phyloP scores from a whole-genome alignment of 1,140 invertebrate genomes.

The Rhynchophorus ferrugineus region DNA sequence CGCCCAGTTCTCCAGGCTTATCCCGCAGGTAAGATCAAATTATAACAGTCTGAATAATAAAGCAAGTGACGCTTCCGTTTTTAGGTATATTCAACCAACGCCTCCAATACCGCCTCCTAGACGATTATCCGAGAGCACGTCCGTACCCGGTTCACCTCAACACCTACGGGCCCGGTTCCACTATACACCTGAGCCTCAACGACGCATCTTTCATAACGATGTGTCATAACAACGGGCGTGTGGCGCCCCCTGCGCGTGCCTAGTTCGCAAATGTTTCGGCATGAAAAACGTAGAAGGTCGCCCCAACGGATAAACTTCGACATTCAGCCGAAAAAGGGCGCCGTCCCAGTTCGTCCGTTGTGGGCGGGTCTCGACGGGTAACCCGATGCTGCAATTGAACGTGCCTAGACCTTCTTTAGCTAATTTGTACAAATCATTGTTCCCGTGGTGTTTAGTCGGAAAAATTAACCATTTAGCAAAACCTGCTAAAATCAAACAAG shows the following conservation, averaged over 20 bases:
- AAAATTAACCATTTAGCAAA: too few relatives aligned
- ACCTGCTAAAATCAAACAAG: too few relatives aligned
- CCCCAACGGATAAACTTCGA: constrained; percentile 4
- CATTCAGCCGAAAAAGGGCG: too few relatives aligned
- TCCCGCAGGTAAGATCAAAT: constrained; percentile 48
- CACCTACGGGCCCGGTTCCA: constrained; percentile 57
- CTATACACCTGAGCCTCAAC: constrained; percentile 65
- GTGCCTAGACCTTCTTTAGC: constrained; percentile 17
- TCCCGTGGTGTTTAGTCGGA: too few relatives aligned
- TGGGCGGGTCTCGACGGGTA: too few relatives aligned
- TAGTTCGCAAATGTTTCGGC: constrained; percentile 23
- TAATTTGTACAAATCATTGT: constrained; percentile 13
- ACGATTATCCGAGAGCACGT: constrained; percentile 57
- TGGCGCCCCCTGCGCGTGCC: constrained; percentile 13
- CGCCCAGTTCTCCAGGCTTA: constrained; percentile 48
- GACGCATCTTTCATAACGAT: constrained; percentile 48
- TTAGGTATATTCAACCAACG: constrained; percentile 58
- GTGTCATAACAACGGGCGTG: constrained; percentile 33
- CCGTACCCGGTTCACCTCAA: constrained; percentile 61
- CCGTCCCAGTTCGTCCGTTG: too few relatives aligned
- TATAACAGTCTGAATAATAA: background rate
- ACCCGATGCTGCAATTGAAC: constrained; percentile 9
- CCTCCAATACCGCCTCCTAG: constrained; percentile 63
- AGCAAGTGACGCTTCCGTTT: too few relatives aligned
- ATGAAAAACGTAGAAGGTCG: constrained; percentile 1